phyloP scores from a whole-genome alignment of 2,113 vertebrate species.

The Cercopithecus mona region DNA sequence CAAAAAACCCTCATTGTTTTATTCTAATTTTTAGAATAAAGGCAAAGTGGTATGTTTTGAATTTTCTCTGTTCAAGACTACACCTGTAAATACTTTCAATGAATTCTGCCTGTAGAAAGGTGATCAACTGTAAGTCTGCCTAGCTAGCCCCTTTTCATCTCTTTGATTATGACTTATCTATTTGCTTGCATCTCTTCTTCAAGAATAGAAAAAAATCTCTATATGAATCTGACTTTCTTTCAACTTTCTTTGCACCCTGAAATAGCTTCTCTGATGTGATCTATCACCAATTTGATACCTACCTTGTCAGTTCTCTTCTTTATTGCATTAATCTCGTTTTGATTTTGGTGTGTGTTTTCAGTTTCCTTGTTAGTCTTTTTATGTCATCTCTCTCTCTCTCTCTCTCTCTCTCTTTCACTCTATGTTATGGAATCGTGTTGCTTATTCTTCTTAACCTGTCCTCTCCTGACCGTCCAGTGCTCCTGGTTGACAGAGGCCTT shows the following conservation, averaged over 20 bases:
- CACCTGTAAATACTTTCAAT: slow-evolving; percentile 54
- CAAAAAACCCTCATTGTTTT: background rate
- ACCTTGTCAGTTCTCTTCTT: background rate
- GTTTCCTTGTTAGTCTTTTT: background rate
- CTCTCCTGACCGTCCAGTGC: too few species aligned
- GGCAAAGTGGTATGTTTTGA: background rate
- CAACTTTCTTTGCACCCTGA: background rate
- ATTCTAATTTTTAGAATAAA: background rate
- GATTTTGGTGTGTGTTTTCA: background rate
- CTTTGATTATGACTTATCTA: slow-evolving; percentile 41
- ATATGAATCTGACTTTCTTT: background rate
- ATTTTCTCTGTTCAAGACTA: slow-evolving; percentile 30
- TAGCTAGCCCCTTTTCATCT: background rate
- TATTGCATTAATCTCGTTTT: background rate
- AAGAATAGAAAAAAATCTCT: background rate
- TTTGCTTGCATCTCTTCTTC: slow-evolving; percentile 47
- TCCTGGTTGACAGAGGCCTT: background rate
- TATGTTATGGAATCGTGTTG: background rate
- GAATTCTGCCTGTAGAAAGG: slow-evolving; percentile 41
- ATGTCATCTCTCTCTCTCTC: background rate
- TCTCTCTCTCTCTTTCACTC: background rate
- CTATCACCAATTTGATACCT: background rate
- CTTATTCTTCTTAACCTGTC: background rate
- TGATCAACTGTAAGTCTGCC: slow-evolving; percentile 16
- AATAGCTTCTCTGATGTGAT: background rate